Evolutionary conservation across 2,113 vertebrate species (phyloP), one percentile per base, ranked within the genome.

Genomic region (Charadrius vociferus): DNA sequence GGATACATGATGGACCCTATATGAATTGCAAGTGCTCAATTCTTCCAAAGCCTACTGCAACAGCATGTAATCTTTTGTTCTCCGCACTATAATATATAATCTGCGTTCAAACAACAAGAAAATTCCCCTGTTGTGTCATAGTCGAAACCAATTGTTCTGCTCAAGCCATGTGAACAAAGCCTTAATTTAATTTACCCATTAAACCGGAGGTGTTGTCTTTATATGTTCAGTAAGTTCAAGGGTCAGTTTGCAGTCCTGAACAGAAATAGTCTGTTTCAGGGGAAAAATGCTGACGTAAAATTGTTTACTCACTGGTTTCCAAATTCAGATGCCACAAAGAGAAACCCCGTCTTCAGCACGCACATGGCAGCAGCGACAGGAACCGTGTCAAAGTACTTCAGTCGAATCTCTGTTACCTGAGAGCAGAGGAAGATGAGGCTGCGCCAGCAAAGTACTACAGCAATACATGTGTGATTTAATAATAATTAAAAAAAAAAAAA

Each of bases 361-460:
- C 99, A 99, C 99, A 99, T 99, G 70, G 99, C 99, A 82, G 99
- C 98, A 49, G 99, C 99, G 4, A 99, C 99, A 11, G 99, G 99
- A 68, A 99, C 99, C 1, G 99, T 99, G 96, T 99, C 99, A 84
- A 99, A 99, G 97, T 99, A 99, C 91, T 99, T 99, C 97, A 99
- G 98, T 21, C 99, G 97, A 88, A 99, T 99, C 97, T 99, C 99
- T 23, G 99, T 99, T 49, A 99, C 99, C 99, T 99, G 96, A 61
- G 93, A 82, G 47, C 80, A 75, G 32, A 86, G 14, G 68, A 39
- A 49, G 16, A 74, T 1, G 3, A 52, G 52, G 56, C 8, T 10
- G 2, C 41, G 26, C 24, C 11, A 62, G 53, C 11, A 3, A 59
- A 78, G 39, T 6, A 53, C 58, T 21, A 49, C 21, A 86, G 45